phyloP scores from a whole-genome alignment of 92 coral and sea anemone species.

The Zoanthus gigantus region DNA sequence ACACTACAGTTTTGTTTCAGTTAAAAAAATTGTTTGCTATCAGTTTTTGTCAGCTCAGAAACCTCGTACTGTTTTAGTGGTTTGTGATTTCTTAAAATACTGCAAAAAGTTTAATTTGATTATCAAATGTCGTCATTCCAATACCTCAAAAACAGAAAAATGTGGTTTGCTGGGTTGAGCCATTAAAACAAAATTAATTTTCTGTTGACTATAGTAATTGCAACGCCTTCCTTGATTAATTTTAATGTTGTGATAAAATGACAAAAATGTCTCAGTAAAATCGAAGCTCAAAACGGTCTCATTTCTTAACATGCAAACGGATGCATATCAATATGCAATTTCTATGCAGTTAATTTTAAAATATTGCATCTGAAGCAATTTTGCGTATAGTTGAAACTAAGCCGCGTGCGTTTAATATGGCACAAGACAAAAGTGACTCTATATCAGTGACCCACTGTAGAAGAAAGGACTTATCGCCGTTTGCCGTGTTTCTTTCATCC shows the following conservation, averaged over 20 bases:
- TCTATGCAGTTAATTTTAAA: background rate
- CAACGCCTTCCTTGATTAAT: slow-evolving; percentile 25
- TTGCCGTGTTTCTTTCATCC: slow-evolving; percentile 32
- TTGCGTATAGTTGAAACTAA: background rate
- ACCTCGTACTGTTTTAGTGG: slow-evolving; percentile 7
- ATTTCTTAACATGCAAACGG: background rate
- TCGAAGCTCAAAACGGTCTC: background rate
- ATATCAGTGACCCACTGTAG: background rate
- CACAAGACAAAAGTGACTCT: background rate
- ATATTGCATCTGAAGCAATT: background rate
- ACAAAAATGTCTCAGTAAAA: slow-evolving; percentile 20
- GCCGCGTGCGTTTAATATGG: background rate
- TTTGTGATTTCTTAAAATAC: background rate
- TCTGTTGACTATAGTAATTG: slow-evolving; percentile 25
- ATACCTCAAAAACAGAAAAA: background rate
- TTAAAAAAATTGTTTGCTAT: slow-evolving; percentile 9
- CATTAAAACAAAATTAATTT: slow-evolving; percentile 43
- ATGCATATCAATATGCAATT: background rate
- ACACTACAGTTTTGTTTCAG: background rate
- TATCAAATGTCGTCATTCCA: background rate
- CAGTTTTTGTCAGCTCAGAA: background rate
- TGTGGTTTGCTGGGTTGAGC: background rate
- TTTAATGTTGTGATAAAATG: slow-evolving; percentile 40
- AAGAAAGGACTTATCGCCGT: background rate
- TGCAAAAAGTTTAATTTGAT: slow-evolving; percentile 5